phyloP scores from a whole-genome alignment of 1,140 invertebrate species.

The Rhagoletis pomonella region DNA sequence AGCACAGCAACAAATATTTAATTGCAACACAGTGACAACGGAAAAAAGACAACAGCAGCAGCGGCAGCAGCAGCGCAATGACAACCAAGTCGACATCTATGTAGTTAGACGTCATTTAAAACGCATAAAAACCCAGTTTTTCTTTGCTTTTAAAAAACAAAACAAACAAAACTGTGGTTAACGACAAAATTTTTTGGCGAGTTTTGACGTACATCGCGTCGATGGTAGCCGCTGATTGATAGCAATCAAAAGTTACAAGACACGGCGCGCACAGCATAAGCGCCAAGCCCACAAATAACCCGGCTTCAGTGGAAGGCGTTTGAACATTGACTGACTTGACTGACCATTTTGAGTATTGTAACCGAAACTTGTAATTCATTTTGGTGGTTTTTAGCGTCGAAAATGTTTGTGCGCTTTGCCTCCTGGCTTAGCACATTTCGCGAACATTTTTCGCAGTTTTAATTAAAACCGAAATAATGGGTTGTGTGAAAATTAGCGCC shows the following conservation, averaged over 20 bases:
- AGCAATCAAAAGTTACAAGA: slow-evolving; percentile 33
- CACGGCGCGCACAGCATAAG: background rate
- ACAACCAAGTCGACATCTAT: slow-evolving; percentile 25
- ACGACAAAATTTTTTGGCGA: background rate
- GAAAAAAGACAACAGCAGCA: background rate
- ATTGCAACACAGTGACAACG: background rate
- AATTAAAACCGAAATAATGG: background rate
- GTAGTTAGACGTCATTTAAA: background rate
- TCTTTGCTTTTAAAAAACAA: background rate
- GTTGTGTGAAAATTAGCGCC: slow-evolving; percentile 15
- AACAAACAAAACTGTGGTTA: background rate
- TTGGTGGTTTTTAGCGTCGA: background rate
- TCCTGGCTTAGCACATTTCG: background rate
- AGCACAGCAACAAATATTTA: background rate
- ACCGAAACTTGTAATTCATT: background rate
- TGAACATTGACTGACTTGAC: background rate
- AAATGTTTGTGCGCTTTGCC: background rate
- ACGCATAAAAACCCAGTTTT: background rate
- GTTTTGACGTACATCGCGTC: slow-evolving; percentile 29
- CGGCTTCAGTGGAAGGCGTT: background rate
- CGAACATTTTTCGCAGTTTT: background rate
- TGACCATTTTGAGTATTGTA: background rate
- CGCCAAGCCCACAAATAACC: background rate
- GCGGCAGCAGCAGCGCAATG: background rate
- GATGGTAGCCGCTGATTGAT: slow-evolving; percentile 1